Evolutionary conservation across 2,797 vertebrate genomes (phyloP), one percentile per base, ranked within the genome.

Genomic region (Anguilla obscura): DNA sequence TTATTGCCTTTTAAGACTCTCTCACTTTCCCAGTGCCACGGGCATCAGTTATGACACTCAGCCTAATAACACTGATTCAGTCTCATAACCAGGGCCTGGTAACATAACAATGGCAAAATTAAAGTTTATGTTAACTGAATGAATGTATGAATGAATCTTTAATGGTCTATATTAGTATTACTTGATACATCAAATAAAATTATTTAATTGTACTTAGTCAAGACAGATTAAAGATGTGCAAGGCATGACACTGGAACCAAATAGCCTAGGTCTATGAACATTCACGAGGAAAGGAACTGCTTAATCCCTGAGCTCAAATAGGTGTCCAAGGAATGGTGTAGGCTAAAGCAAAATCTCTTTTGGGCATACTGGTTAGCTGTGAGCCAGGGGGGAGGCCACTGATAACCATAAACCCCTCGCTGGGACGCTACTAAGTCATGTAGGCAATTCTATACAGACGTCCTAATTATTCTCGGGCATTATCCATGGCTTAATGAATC

Each of bases 401-500:
- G 83, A 87, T 69, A 89, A 89, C 56, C 24, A 86, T 82, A 90
- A 87, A 90, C 74, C 40, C 48, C 88, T 60, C 63, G 40, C 30
- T 76, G 83, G 74, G 71, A 27, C 56, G 80, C 76, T 21, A 84
- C 86, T 86, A 88, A 87, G 88, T 88, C 89, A 83, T 89, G 90
- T 88, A 63, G 58, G 58, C 58, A 16, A 89, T 88, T 90, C 90
- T 89, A 80, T 84, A 88, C 80, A 91, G 89, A 90, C 87, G 58
- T 30, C 52, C 74, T 84, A 87, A 86, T 91, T 86, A 87, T 87
- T 89, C 87, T 85, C 87, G 69, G 79, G 83, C 86, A 90, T 92
- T 90, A 89, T 88, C 87, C 58, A 63, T 48, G 88, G 85, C 90
- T 91, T 92, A 90, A 90, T 89, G 88, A 91, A 87, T 89, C 88